Evolutionary conservation across 2,113 vertebrate species (phyloP).

Genomic region (Prunella himalayana): DNA sequence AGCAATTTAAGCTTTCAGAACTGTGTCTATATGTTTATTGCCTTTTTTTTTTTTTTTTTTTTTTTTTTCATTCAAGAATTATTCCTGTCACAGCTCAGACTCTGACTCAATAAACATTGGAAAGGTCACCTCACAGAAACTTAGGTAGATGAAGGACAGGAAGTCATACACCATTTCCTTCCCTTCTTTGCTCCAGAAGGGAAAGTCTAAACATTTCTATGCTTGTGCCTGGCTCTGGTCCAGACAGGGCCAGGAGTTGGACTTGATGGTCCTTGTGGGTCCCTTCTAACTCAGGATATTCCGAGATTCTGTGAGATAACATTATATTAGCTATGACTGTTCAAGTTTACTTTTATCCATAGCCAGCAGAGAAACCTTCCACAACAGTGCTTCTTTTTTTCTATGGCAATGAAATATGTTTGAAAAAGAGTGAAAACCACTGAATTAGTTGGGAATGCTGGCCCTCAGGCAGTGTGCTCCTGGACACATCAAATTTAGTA

Average conservation of each 20-base stretch:
- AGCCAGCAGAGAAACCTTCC: not conserved
- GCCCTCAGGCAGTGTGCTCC: not conserved
- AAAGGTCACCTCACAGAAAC: not conserved
- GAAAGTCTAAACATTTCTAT: not conserved
- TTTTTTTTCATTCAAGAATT: not conserved
- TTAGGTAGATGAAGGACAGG: not conserved
- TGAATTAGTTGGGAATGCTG: not conserved
- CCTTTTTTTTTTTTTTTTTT: too few species aligned
- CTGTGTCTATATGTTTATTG: not conserved
- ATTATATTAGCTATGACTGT: not conserved
- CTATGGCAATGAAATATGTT: not conserved
- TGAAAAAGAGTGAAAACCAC: not conserved
- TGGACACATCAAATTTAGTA: not conserved
- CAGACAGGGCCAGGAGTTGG: not conserved
- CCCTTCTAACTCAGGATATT: not conserved
- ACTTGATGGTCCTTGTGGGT: not conserved
- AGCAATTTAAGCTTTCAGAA: not conserved
- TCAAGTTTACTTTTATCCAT: not conserved
- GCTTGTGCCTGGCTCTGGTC: not conserved
- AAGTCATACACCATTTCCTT: not conserved
- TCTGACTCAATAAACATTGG: not conserved
- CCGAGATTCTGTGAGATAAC: not conserved
- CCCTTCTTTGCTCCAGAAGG: not conserved
- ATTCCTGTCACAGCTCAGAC: not conserved
- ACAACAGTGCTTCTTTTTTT: not conserved